Evolutionary conservation across 2,113 vertebrate species (phyloP), one percentile per base, ranked within the genome.

Genomic region (Benitochromis conjunctus): DNA sequence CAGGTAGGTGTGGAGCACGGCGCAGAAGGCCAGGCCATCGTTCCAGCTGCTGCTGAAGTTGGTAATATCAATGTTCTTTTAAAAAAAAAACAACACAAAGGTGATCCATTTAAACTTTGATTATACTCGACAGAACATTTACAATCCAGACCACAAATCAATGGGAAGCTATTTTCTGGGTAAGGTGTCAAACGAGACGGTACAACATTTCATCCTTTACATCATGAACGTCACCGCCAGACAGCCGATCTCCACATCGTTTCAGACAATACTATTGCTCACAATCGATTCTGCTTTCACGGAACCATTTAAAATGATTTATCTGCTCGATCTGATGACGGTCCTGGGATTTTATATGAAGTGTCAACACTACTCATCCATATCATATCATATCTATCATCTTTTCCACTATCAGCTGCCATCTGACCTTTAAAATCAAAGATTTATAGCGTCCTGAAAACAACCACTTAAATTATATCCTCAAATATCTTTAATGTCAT

Each of bases 21-120:
- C 98, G 14, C 98, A 99, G 95, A 99, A 99, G 56, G 98, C 98
- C 86, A 99, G 93, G 13, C 98, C 98, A 2, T 99, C 98, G 0
- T 99, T 99, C 98, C 98, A 99, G 94, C 98, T 99, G 94, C 98
- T 99, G 96, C 98, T 99, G 96, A 99, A 99, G 95, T 99, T 99
- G 10, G 98, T 99, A 87, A 99, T 99, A 86, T 99, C 98, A 1
- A 99, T 99, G 90, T 99, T 99, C 98, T 99, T 26, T 0, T 0
- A 41, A 21, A 90, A 21, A 21, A 90, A 24, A 85, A 86, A 69
- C 2, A 31, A 80, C 41, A 90, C 41, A 80, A 19, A 5, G 5
- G n/a, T 3, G 3, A 31, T 26, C 18, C 11, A 31, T 55, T 85
- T 78, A 36, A 74, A 77, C 82, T 83, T 34, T 54, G 64, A 84